Evolutionary conservation across 2,888 invertebrate species (phyloP).

Genomic region (Ceramica pisi): DNA sequence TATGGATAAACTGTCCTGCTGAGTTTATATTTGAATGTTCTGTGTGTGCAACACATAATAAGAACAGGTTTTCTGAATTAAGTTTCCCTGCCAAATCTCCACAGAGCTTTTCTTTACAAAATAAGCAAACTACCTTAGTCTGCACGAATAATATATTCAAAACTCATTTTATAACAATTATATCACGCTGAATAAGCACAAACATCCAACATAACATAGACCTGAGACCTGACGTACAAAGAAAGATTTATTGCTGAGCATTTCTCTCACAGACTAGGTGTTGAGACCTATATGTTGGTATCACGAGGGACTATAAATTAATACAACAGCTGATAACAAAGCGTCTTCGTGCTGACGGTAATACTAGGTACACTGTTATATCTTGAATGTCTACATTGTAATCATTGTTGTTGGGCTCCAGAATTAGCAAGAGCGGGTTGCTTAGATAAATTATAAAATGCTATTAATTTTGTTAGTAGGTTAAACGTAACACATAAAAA

Average conservation of each 20-base stretch:
- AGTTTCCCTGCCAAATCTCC: neutral
- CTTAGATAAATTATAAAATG: no score
- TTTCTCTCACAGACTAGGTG: constrained; percentile 11
- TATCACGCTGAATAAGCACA: constrained; percentile 1
- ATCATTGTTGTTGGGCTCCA: constrained; percentile 20
- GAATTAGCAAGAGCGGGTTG: neutral
- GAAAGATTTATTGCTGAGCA: constrained; percentile 38
- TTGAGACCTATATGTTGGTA: constrained; percentile 3
- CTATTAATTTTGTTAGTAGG: no score
- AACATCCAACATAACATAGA: neutral
- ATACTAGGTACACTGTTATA: constrained; percentile 27
- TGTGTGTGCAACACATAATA: no score
- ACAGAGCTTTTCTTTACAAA: neutral
- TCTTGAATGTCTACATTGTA: constrained; percentile 26
- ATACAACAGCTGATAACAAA: constrained; percentile 48
- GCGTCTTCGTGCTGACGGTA: constrained; percentile 32
- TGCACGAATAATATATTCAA: neutral
- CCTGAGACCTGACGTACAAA: constrained; percentile 11
- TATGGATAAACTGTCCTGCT: no score
- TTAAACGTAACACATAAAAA: no score
- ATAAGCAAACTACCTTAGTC: neutral
- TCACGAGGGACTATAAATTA: constrained; percentile 46
- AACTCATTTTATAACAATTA: neutral
- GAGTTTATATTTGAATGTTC: no score
- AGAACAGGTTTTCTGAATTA: neutral